Evolutionary conservation across 2,113 vertebrate genomes (phyloP).

Genomic region (Boleophthalmus pectinirostris): DNA sequence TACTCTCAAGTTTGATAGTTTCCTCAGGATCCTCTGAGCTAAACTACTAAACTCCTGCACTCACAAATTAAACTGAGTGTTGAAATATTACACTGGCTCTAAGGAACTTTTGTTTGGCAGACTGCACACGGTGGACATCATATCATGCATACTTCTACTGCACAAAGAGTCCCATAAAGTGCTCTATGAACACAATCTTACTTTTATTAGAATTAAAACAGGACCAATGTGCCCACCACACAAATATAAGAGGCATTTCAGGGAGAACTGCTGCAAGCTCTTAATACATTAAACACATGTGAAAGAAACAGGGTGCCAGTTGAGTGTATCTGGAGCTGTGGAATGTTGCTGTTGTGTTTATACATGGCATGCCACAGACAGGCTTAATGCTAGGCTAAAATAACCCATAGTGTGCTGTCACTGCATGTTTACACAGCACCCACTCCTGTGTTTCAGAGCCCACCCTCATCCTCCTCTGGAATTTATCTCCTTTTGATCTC

Average conservation of each 20-base stretch:
- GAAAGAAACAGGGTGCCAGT: slow-evolving; percentile 47
- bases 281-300: slow-evolving; percentile 22
- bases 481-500: slow-evolving; percentile 75
- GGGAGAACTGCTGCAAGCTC: slow-evolving; percentile 1
- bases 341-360: slow-evolving; percentile 75
- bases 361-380: slow-evolving; percentile 82
- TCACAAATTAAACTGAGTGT: no score
- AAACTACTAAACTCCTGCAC: no score
- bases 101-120: no score
- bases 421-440: slow-evolving; percentile 88
- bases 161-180: no score
- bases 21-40: no score
- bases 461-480: slow-evolving; percentile 34
- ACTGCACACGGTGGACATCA: no score
- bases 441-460: slow-evolving; percentile 65
- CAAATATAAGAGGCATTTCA: not conserved
- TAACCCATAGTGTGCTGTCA: slow-evolving; percentile 88
- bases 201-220: no score
- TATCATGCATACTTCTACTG: no score
- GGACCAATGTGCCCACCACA: not conserved
- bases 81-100: no score
- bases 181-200: no score
- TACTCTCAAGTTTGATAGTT: no score
- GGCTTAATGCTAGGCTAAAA: slow-evolving; percentile 86
- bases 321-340: slow-evolving; percentile 64